Evolutionary conservation across 2,113 vertebrate genomes (phyloP).

Genomic region (Corynorhinus townsendii): DNA sequence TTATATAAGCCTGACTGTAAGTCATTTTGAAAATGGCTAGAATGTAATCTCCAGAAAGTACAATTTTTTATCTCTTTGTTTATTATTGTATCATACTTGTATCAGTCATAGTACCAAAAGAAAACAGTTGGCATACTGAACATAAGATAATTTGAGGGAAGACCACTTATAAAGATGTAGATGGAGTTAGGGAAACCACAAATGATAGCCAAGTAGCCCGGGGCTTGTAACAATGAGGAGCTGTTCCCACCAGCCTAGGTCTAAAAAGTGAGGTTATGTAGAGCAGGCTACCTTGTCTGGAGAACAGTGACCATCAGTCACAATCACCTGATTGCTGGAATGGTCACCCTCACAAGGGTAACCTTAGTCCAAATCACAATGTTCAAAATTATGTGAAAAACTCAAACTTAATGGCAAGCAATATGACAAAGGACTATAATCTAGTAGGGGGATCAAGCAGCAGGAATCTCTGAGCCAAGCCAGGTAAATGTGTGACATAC

Average conservation of each 20-base stretch:
- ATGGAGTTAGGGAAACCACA: not conserved
- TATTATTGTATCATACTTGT: conserved; percentile 7
- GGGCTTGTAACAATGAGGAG: not conserved
- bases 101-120: conserved; percentile 2
- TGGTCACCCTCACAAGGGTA: not conserved
- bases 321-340: not conserved
- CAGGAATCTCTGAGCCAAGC: not conserved
- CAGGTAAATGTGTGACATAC: not conserved
- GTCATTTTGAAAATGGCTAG: conserved; percentile 9
- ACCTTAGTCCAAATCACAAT: not conserved
- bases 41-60: not conserved
- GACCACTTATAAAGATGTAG: conserved; percentile 31
- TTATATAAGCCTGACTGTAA: not conserved
- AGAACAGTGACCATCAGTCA: not conserved
- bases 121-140: conserved; percentile 44
- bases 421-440: not conserved
- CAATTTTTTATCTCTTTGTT: conserved; percentile 33
- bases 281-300: not conserved
- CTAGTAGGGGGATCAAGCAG: not conserved
- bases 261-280: not conserved
- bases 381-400: not conserved
- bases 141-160: conserved; percentile 37
- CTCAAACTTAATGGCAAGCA: not conserved
- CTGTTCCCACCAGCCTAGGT: not conserved
- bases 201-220: not conserved